These are phyloP conservation scores for Aphelenchoides bicaudatus DNA, from an alignment of 2,888 invertebrate species.

Conservation along the genomic window DNA sequence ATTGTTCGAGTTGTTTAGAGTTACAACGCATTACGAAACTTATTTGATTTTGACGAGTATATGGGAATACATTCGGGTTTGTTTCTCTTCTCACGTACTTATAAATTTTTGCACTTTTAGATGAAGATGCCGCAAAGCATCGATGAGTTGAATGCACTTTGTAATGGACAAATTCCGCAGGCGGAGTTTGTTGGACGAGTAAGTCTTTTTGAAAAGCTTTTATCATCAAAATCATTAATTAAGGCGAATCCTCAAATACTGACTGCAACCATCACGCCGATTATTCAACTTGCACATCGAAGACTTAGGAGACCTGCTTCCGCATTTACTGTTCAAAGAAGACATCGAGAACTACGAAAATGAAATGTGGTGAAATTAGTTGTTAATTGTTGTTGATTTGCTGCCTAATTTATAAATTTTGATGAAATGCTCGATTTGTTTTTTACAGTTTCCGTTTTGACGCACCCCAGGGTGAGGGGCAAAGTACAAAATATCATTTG, in stretches of 20 bases:
- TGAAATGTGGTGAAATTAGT: not conserved
- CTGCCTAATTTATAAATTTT: too few relatives aligned
- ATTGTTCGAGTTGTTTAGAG: not conserved
- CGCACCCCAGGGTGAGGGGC: too few relatives aligned
- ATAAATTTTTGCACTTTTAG: too few relatives aligned
- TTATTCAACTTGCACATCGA: not conserved
- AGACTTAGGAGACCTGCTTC: not conserved
- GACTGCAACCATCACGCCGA: not conserved
- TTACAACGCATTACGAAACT: slow-evolving; percentile 5
- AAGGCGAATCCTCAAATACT: not conserved
- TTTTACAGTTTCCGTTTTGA: too few relatives aligned
- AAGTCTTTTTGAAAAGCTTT: not conserved
- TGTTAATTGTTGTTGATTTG: too few relatives aligned
- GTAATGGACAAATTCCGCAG: not conserved
- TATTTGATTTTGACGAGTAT: not conserved
- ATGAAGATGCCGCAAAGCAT: not conserved
- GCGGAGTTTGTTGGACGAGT: not conserved
- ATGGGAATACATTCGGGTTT: slow-evolving; percentile 16
- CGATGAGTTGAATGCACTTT: not conserved
- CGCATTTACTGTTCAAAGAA: not conserved
- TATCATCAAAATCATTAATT: not conserved
- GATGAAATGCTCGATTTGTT: too few relatives aligned
- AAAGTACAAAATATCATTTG: too few relatives aligned
- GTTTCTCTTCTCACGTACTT: not conserved
- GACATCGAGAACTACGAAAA: not conserved